Evolutionary conservation across 2,888 invertebrate genomes (phyloP).

Genomic region (Polydesmus complanatus): DNA sequence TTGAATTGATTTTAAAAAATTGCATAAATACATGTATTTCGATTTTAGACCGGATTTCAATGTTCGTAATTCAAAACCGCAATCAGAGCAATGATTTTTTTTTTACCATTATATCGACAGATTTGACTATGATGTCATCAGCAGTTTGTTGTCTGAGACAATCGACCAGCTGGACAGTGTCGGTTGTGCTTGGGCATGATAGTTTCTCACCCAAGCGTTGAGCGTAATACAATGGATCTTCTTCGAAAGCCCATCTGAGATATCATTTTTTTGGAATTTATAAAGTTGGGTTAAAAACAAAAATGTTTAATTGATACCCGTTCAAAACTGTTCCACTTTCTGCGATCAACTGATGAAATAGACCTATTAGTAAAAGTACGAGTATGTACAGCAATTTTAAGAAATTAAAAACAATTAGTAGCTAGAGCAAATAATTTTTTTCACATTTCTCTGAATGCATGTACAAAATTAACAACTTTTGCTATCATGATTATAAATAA

Average conservation of each 20-base stretch:
- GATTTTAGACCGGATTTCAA: no score
- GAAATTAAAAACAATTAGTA: no score
- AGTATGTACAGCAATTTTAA: no score
- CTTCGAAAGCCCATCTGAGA: background rate
- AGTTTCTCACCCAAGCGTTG: background rate
- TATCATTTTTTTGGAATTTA: no score
- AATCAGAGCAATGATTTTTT: background rate
- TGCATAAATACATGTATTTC: background rate
- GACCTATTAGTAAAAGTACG: background rate
- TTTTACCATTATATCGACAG: background rate
- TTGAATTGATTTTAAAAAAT: background rate
- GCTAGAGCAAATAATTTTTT: no score
- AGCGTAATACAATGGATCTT: background rate
- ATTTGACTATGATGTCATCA: background rate
- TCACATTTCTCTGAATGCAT: no score
- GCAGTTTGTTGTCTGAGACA: background rate
- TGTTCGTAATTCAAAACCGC: no score
- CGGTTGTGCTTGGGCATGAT: background rate
- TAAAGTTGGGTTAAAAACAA: no score
- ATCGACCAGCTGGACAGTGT: background rate
- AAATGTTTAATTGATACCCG: background rate
- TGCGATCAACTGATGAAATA: background rate
- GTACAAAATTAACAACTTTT: no score
- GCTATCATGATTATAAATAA: background rate
- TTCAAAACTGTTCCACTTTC: background rate